These are phyloP conservation scores for Nysson spinosus DNA, from an alignment of 2,888 invertebrate species.

Conservation along the genomic window DNA sequence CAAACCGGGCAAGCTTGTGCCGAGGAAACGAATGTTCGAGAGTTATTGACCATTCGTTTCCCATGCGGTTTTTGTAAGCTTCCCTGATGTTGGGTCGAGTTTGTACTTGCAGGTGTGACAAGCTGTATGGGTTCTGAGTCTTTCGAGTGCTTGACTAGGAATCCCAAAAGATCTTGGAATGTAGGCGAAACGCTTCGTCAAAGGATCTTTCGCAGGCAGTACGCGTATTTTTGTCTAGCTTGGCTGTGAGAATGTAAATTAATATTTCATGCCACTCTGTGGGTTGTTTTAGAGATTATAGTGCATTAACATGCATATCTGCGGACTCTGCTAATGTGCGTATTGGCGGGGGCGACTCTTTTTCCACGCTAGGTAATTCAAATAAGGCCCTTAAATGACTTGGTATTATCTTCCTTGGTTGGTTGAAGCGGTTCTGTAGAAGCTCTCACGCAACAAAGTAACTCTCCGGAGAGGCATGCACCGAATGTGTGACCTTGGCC, in stretches of 20 bases:
- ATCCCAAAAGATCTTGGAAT: not conserved
- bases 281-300: conserved; percentile 1
- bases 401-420: not conserved
- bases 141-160: not conserved
- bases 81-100: too few relatives aligned
- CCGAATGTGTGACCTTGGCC: not conserved
- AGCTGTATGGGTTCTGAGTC: not conserved
- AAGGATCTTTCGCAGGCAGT: not conserved
- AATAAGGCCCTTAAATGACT: conserved; percentile 1
- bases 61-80: too few relatives aligned
- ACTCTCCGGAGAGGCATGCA: not conserved
- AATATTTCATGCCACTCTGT: not conserved
- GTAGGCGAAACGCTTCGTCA: not conserved
- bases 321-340: not conserved
- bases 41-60: too few relatives aligned
- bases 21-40: too few relatives aligned
- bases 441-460: not conserved
- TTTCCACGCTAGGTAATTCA: not conserved
- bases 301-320: conserved; percentile 1
- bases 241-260: not conserved
- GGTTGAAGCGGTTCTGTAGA: not conserved
- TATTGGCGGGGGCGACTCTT: not conserved
- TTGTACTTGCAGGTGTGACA: not conserved
- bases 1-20: conserved; percentile 1
- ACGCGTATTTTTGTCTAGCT: not conserved